These are phyloP conservation scores for Drosophila kokeensis DNA, from an alignment of 2,888 invertebrate species.

Conservation along the genomic window DNA sequence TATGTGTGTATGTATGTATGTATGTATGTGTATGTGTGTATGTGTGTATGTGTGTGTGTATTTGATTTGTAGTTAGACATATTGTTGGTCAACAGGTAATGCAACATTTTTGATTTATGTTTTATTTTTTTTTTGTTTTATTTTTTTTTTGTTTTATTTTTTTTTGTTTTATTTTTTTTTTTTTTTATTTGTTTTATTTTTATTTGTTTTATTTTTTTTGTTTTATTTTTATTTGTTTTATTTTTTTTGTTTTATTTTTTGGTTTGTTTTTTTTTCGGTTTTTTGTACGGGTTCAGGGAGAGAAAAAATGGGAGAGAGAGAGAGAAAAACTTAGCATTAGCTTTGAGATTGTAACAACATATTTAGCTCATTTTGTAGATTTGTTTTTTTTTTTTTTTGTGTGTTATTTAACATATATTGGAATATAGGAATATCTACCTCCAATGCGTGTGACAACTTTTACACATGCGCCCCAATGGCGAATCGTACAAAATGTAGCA, in stretches of 20 bases:
- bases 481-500: conserved; percentile 91
- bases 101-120: conserved; percentile 29
- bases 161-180: conserved; percentile 26
- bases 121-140: conserved; percentile 1
- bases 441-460: conserved; percentile 94
- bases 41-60: conserved; percentile 1
- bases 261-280: conserved; percentile 10
- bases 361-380: conserved; percentile 29
- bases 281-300: conserved; percentile 21
- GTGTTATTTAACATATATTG: conserved; percentile 5
- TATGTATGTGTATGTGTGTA: neutral
- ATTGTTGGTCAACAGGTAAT: conserved; percentile 24
- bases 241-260: conserved; percentile 6
- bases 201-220: conserved; percentile 11
- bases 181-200: neutral
- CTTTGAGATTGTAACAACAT: conserved; percentile 40
- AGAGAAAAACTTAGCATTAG: conserved; percentile 68
- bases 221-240: conserved; percentile 1
- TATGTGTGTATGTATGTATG: neutral
- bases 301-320: conserved; percentile 36
- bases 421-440: conserved; percentile 87
- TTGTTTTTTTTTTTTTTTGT: conserved; percentile 15
- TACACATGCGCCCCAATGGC: conserved; percentile 92
- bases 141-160: conserved; percentile 7
- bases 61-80: conserved; percentile 2